Conservation (phyloP, 2,888 invertebrate genomes). For the Argynnis bischoffii region DNA sequence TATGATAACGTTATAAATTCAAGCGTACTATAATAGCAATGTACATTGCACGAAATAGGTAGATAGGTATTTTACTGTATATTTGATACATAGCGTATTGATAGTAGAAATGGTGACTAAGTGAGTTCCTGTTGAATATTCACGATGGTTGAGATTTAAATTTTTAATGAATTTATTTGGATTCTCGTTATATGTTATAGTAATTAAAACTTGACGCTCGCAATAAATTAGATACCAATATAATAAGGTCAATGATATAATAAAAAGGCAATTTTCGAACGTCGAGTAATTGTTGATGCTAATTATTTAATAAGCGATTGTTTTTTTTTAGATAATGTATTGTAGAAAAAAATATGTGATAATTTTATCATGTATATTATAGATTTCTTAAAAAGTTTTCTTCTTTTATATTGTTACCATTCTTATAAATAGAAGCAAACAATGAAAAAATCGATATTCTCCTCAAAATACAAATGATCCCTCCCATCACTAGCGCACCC, state of each 20-base stretch:
- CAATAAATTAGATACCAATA: background rate
- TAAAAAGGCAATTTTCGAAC: background rate
- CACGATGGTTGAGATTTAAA: slow-evolving; percentile 32
- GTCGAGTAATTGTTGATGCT: too few relatives aligned
- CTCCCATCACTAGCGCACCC: slow-evolving; percentile 29
- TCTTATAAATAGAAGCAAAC: too few relatives aligned
- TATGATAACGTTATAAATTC: background rate
- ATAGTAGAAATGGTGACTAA: slow-evolving; percentile 15
- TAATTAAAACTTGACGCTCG: slow-evolving; percentile 12
- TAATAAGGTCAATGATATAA: slow-evolving; percentile 1
- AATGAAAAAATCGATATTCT: background rate
- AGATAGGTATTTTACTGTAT: too few relatives aligned
- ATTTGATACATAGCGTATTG: background rate
- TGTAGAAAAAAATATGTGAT: too few relatives aligned
- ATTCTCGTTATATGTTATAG: slow-evolving; percentile 15
- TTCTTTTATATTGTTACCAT: too few relatives aligned
- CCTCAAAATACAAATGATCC: background rate
- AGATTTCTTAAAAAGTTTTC: too few relatives aligned
- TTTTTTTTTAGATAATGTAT: too few relatives aligned
- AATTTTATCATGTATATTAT: too few relatives aligned
- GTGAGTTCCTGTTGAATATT: slow-evolving; percentile 32
- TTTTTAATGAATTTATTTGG: slow-evolving; percentile 28
- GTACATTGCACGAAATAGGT: background rate
- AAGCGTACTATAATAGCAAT: background rate
- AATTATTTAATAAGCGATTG: too few relatives aligned